These are phyloP conservation scores for Nemopilema nomurai DNA, from an alignment of 30 jellyfish, hydroid and myxozoan species.

Conservation along the genomic window DNA sequence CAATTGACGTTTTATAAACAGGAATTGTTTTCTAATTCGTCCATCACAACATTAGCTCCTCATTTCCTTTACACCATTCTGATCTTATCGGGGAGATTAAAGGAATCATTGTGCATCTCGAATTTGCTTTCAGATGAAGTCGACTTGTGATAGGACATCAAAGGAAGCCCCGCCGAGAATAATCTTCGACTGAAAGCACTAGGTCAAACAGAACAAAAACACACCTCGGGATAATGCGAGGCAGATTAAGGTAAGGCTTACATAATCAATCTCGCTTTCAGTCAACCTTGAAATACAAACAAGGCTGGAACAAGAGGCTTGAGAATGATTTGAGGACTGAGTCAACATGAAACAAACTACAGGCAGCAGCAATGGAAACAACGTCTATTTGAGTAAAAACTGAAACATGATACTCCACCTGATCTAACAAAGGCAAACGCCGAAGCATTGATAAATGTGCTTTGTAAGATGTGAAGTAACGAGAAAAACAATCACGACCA, in stretches of 20 bases:
- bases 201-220: conserved; percentile 1
- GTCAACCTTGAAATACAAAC: neutral
- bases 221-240: neutral
- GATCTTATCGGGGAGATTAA: conserved; percentile 43
- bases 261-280: neutral
- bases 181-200: neutral
- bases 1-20: neutral
- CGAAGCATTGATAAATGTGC: too few relatives aligned
- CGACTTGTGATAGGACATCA: conserved; percentile 5
- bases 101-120: neutral
- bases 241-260: neutral
- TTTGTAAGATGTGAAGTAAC: too few relatives aligned
- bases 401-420: neutral
- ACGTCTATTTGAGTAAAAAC: neutral
- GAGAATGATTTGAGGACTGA: neutral
- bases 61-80: conserved; percentile 35
- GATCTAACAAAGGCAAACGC: neutral
- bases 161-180: conserved; percentile 25
- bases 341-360: too few relatives aligned
- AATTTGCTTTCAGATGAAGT: neutral
- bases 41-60: conserved; percentile 19
- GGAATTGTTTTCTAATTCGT: conserved; percentile 13
- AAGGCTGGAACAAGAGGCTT: neutral
- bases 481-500: too few relatives aligned
- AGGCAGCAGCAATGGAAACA: too few relatives aligned